Percentiles rank a stretch among this genome's conserved stretches.
Conservation (phyloP, 2,797 vertebrate species). For the Bucorvus abyssinicus region DNA sequence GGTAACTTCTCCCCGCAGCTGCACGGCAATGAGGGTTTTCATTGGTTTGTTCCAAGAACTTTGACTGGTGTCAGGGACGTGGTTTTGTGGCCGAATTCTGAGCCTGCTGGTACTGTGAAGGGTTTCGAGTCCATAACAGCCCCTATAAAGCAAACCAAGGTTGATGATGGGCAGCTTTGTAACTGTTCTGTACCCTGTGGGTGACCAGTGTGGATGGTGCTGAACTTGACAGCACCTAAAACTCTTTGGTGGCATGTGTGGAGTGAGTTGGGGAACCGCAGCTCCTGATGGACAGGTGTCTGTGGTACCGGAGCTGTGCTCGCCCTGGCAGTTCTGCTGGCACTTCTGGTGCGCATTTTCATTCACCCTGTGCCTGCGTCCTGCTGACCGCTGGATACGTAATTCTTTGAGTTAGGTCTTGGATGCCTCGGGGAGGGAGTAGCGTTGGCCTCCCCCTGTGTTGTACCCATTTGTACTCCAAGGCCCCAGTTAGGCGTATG, state of each 20-base stretch:
- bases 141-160: neutral
- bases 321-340: neutral
- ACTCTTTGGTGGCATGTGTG: neutral
- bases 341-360: too few species aligned
- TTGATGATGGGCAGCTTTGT: neutral
- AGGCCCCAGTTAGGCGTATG: neutral
- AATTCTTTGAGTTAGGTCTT: neutral
- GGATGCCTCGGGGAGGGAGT: neutral
- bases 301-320: neutral
- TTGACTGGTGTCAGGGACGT: neutral
- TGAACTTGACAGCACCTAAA: neutral
- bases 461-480: neutral
- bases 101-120: neutral
- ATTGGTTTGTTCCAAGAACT: neutral
- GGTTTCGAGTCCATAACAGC: neutral
- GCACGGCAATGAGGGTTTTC: neutral
- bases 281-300: neutral
- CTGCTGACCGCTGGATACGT: neutral
- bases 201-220: neutral
- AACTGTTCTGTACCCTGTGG: neutral
- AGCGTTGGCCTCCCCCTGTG: neutral
- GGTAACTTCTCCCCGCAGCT: neutral
- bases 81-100: neutral
- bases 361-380: too few species aligned
- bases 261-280: neutral